Base-by-base conservation (phyloP, 2,113 vertebrate genomes). In the Tricholaema leucomelas region DNA sequence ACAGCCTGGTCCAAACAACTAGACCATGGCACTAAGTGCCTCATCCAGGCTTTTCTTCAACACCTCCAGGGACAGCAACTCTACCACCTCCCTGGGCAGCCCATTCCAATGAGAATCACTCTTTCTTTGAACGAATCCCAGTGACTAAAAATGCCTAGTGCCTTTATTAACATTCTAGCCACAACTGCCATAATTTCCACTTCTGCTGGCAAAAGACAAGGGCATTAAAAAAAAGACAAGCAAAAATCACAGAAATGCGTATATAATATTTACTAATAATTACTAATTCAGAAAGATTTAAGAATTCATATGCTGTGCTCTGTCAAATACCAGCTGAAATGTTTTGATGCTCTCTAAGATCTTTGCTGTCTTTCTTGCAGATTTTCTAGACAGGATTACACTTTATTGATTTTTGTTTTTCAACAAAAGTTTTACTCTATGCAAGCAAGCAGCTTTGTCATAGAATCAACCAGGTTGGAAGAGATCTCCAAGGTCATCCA, bases 181-280 rank as follows among this genome's bases (percentile, higher is more conserved):
- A 91, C 65, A 82, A 27, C 31, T 56, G 28, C 58, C 21, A 81
- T 63, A 35, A 38, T 33, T 56, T 66, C 56, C 24, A 36, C 38
- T 64, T 74, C 8, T 71, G n/a, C 30, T 81, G 65, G 76, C 83
- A 70, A 50, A 94, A 92, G 46, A 67, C 10, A 89, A 42, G 44
- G 5, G 36, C 42, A 55, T 40, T 38, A 54, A 89, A 94, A 83
- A 70, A 81, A 61, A 16, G 42, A 16, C 42, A 31, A 40, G 69
- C 2, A 35, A 87, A 80, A 80, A 35, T 12, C 76, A 75, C 50
- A 36, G 28, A 88, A 94, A 78, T 25, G 10, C 8, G 12, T 38
- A 24, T 60, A n/a, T 55, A 70, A 56, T 74, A 82, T 74, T 88
- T 93, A 67, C 52, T 94, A 76, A 95, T 91, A 35, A 86, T 55